Percentiles rank a stretch among this genome's conserved stretches.
phyloP scores from a whole-genome alignment of 92 coral and sea anemone genomes.

The Hydrozoanthus gracilis region DNA sequence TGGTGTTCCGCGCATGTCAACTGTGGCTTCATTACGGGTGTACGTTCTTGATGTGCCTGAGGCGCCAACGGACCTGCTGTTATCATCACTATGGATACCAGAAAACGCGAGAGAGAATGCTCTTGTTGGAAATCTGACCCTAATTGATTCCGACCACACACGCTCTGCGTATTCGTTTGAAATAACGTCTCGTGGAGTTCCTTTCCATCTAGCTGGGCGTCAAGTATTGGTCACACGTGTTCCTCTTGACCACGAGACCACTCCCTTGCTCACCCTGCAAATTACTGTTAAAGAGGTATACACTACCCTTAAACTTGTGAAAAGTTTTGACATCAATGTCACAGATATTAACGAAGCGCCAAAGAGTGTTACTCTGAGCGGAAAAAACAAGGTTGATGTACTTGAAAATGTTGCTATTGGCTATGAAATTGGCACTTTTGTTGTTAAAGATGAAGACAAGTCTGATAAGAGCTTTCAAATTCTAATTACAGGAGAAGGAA shows the following conservation, averaged over 20 bases:
- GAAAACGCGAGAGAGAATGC: slow-evolving; percentile 61
- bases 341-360: slow-evolving; percentile 77
- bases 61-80: slow-evolving; percentile 61
- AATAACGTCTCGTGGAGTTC: slow-evolving; percentile 73
- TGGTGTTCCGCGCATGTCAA: slow-evolving; percentile 68
- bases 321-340: slow-evolving; percentile 56
- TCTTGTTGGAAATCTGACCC: slow-evolving; percentile 51
- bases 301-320: slow-evolving; percentile 60
- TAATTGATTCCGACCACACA: slow-evolving; percentile 69
- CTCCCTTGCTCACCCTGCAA: slow-evolving; percentile 74
- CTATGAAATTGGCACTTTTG: slow-evolving; percentile 52
- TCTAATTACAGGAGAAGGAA: slow-evolving; percentile 49
- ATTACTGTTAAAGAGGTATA: slow-evolving; percentile 64
- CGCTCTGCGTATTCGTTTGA: slow-evolving; percentile 65
- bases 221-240: slow-evolving; percentile 69
- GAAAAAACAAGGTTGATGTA: slow-evolving; percentile 57
- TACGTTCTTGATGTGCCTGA: slow-evolving; percentile 75
- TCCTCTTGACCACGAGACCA: slow-evolving; percentile 73
- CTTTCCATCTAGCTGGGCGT: slow-evolving; percentile 66
- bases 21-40: slow-evolving; percentile 56
- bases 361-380: slow-evolving; percentile 61
- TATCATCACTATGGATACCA: slow-evolving; percentile 56
- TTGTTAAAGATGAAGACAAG: slow-evolving; percentile 69
- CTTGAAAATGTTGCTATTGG: slow-evolving; percentile 54
- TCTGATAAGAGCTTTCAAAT: slow-evolving; percentile 55